Percentiles rank a stretch among this genome's conserved stretches.
Evolutionary conservation across 2,113 vertebrate genomes (phyloP).

Genomic region (Tinamus guttatus): DNA sequence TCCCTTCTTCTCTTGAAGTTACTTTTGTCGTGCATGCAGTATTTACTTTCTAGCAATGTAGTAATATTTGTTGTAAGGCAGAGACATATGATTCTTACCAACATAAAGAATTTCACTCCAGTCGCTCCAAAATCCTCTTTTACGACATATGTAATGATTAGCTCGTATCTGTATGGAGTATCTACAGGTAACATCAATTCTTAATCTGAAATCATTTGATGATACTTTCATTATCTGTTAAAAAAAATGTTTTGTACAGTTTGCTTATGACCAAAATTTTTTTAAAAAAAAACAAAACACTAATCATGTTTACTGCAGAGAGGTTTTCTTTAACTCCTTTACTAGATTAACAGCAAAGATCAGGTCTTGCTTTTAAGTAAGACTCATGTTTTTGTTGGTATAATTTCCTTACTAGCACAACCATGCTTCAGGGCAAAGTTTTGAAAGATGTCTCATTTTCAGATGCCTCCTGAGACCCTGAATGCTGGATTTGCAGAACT

Average conservation of each 20-base stretch:
- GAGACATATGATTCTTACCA: constrained; percentile 53
- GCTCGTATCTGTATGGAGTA: constrained; percentile 69
- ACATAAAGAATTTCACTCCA: constrained; percentile 62
- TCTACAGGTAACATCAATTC: background rate
- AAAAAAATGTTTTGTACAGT: background rate
- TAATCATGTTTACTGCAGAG: background rate
- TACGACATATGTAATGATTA: background rate
- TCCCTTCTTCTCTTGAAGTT: background rate
- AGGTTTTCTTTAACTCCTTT: background rate
- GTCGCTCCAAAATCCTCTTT: constrained; percentile 41
- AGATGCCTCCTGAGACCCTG: background rate
- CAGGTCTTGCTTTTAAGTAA: background rate
- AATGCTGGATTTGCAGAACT: background rate
- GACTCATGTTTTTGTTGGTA: background rate
- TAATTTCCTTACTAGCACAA: background rate
- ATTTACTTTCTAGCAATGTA: background rate
- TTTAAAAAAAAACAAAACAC: background rate
- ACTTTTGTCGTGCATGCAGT: accelerated
- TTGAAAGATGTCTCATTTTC: background rate
- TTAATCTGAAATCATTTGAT: background rate
- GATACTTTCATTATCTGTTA: constrained; percentile 26
- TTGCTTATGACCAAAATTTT: background rate
- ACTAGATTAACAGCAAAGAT: background rate
- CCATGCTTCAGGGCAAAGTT: background rate
- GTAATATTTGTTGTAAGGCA: background rate